A percentile compares a stretch with the other conserved stretches of the same genome.
Conservation (phyloP, 1,140 invertebrate genomes). For the Araneus ventricosus region DNA sequence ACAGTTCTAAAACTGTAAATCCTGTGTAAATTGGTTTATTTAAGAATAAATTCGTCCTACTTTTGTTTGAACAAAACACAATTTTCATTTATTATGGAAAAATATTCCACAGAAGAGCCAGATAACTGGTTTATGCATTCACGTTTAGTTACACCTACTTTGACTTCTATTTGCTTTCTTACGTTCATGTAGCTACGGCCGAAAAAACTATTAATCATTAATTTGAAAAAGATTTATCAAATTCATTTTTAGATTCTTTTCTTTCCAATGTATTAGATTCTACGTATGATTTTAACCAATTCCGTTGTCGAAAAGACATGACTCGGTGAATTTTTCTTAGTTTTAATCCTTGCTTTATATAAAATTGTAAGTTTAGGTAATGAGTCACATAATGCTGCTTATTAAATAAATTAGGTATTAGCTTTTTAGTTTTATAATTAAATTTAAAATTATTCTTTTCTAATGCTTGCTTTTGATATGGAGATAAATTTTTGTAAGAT, state of each 20-base stretch:
- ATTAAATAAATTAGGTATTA: not conserved
- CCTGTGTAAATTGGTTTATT: conserved; percentile 8
- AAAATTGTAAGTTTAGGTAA: conserved; percentile 12
- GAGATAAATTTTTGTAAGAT: not conserved
- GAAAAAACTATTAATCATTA: not conserved
- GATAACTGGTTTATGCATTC: not conserved
- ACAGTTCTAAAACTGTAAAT: not conserved
- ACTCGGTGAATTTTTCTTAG: not conserved
- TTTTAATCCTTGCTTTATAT: conserved; percentile 2
- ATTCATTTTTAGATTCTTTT: not conserved
- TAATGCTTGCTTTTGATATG: not conserved
- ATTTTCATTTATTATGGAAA: not conserved
- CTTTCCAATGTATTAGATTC: conserved; percentile 5
- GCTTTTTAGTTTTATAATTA: not conserved
- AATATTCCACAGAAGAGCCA: conserved; percentile 19
- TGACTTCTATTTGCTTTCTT: not conserved
- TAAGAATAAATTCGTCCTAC: not conserved
- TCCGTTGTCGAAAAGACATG: not conserved
- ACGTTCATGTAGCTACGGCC: not conserved
- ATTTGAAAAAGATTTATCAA: not conserved
- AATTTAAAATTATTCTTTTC: not conserved
- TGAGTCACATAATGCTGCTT: not conserved
- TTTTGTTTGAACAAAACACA: not conserved
- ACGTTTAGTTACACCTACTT: not conserved
- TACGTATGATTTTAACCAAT: not conserved